A percentile compares a stretch with the other conserved stretches of the same genome.
Evolutionary conservation across 1,140 invertebrate genomes (phyloP).

Genomic region (Phymorhynchus buccinoides): DNA sequence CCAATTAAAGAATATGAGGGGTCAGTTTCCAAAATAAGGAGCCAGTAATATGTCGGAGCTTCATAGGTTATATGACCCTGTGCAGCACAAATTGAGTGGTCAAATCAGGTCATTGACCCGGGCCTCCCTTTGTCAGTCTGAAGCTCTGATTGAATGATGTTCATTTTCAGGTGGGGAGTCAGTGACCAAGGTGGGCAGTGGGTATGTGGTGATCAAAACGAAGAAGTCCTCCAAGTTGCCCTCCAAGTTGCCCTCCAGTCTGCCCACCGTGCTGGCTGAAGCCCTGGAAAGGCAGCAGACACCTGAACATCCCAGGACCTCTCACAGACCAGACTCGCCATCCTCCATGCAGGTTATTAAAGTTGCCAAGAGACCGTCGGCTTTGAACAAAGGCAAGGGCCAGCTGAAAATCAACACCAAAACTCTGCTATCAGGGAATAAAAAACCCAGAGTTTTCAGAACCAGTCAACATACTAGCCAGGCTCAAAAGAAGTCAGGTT

Average conservation of each 20-base stretch:
- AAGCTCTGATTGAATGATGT: not conserved
- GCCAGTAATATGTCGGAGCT: too few relatives aligned
- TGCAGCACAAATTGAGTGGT: too few relatives aligned
- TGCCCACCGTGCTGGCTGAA: not conserved
- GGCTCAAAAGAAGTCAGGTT: not conserved
- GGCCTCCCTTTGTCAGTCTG: too few relatives aligned
- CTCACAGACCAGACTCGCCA: not conserved
- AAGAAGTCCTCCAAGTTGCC: not conserved
- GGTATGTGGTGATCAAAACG: slow-evolving; percentile 4
- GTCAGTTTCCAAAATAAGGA: too few relatives aligned
- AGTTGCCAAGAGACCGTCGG: not conserved
- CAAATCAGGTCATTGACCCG: too few relatives aligned
- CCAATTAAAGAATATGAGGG: too few relatives aligned
- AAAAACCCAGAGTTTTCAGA: not conserved
- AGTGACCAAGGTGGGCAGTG: not conserved
- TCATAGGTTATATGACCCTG: too few relatives aligned
- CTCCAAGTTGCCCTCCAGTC: not conserved
- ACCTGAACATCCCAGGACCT: not conserved
- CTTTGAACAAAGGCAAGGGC: not conserved
- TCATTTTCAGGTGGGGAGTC: not conserved
- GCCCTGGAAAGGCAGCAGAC: not conserved
- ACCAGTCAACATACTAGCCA: not conserved
- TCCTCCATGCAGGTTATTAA: not conserved
- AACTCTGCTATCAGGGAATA: not conserved
- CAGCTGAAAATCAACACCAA: not conserved